Evolutionary conservation across 1,140 invertebrate species (phyloP), one percentile per base, ranked within the genome.

Genomic region (Fopius arisanus): DNA sequence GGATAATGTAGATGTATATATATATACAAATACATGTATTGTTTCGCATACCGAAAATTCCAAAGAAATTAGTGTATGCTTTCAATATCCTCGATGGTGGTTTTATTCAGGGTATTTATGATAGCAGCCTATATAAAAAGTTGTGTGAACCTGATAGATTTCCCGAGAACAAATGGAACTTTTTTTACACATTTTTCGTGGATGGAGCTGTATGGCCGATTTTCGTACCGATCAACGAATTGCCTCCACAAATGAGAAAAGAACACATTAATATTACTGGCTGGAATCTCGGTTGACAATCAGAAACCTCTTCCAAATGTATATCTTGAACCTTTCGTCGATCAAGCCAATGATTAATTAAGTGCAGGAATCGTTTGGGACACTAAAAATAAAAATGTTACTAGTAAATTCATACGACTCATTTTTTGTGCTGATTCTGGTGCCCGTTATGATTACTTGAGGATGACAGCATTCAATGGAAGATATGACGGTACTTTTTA

Each of bases 191-290:
- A 6, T 26, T 74, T 2, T 68, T 69, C 37, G 67, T 66, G 0
- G 73, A 74, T 69, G 73, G 72, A 6, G 51, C 62, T 67, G 72
- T 43, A 12, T 77, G 75, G 75, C 76, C 76, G 23, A 31, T 77
- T 19, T 72, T 69, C 31, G n/a, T 75, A 4, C 59, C 67, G 40
- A 54, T 77, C 28, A 75, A 77, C 68, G 76, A 77, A 65, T 31
- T 77, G 12, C 70, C 75, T 14, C 72, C 75, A 28, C 72, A 72
- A 7, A 63, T 62, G 26, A 43, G 75, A 6, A 71, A 69, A 28
- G 41, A 41, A 19, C 31, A 68, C 51, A 72, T 74, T n/a, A n/a
- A n/a, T n/a, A 16, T 31, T 74, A 1, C 31, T 77, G 2, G 75
- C 72, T 29, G 75, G 68, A 40, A 31, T 77, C 10, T 77, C 26